Evolutionary conservation across 2,888 invertebrate genomes (phyloP), one percentile per base, ranked within the genome.

Genomic region (Physocephala rufipes): DNA sequence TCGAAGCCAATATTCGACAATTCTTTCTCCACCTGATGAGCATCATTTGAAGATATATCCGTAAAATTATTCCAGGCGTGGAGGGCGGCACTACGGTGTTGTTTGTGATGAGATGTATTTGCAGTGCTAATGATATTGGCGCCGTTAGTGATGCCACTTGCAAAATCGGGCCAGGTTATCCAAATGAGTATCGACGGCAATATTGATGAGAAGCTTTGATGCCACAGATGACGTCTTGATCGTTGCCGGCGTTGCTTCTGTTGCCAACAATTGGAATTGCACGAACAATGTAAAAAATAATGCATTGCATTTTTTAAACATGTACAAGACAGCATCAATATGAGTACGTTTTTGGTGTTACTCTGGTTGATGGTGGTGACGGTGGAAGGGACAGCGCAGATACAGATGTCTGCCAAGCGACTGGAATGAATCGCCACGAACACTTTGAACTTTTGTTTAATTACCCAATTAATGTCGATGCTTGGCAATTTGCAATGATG

Each of bases 41-140:
- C 30, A 36, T 9, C 71, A 65, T 15, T 51, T 16, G 51, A 36
- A 47, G 78, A 78, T 71, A 79, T 70, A 71, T 82, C 79, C 70
- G 81, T 79, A 21, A 82, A 79, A 58, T 81, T 82, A 75, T 82
- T 82, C 72, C 79, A 79, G 53, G 80, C 79, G 70, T 77, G 81
- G 63, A 82, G 75, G 5, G 78, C 79, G 72, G 79, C 77, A 70
- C 78, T 82, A 74, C 80, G 81, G 71, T 80, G 76, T 67, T 82
- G 78, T 74, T 80, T 82, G 63, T 79, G 79, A 75, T 74, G 74
- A 36, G 36, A 36, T 36, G 36, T 36, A n/a, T n/a, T n/a, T 4
- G 36, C 36, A 4, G 36, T 36, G 36, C 9, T 36, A 9, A 36
- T 9, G 19, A 74, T 43, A 12, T 74, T 64, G 67, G 74, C 74